Evolutionary conservation across 2,888 invertebrate species (phyloP).

Genomic region (Drosophila trichaetosa): DNA sequence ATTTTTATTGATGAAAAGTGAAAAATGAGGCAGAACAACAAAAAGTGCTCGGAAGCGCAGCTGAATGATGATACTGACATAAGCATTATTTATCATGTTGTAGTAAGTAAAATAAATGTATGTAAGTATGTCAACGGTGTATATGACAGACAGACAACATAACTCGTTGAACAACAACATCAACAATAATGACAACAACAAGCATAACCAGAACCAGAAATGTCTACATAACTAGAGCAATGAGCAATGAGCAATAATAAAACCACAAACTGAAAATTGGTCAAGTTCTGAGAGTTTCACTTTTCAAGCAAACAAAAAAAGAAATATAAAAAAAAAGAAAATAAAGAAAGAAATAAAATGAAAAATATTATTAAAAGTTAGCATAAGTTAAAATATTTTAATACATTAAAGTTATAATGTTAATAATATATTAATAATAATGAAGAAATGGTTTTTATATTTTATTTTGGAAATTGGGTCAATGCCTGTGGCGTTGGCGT

Average conservation of each 20-base stretch:
- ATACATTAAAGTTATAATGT: slow-evolving; percentile 2
- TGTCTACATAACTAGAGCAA: slow-evolving; percentile 64
- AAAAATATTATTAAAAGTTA: neutral
- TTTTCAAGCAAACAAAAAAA: slow-evolving; percentile 42
- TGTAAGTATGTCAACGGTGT: slow-evolving; percentile 70
- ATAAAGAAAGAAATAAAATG: slow-evolving; percentile 13
- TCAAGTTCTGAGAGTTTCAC: slow-evolving; percentile 71
- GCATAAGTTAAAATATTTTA: neutral
- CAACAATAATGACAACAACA: slow-evolving; percentile 23
- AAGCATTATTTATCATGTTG: slow-evolving; percentile 42
- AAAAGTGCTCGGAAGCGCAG: slow-evolving; percentile 14
- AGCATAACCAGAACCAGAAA: slow-evolving; percentile 14
- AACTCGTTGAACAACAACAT: slow-evolving; percentile 57
- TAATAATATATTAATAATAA: neutral
- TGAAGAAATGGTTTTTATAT: slow-evolving; percentile 10
- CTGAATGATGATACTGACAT: slow-evolving; percentile 34
- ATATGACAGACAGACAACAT: slow-evolving; percentile 60
- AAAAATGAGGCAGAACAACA: slow-evolving; percentile 48
- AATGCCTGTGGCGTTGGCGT: slow-evolving; percentile 45
- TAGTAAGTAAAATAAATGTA: slow-evolving; percentile 63
- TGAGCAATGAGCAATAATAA: slow-evolving; percentile 67
- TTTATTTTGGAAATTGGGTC: slow-evolving; percentile 55
- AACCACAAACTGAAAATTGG: slow-evolving; percentile 41
- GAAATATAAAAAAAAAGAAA: neutral
- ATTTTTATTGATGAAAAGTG: slow-evolving; percentile 69